phyloP scores from a whole-genome alignment of 1,140 invertebrate species.

The Atopsyche davidsoni region DNA sequence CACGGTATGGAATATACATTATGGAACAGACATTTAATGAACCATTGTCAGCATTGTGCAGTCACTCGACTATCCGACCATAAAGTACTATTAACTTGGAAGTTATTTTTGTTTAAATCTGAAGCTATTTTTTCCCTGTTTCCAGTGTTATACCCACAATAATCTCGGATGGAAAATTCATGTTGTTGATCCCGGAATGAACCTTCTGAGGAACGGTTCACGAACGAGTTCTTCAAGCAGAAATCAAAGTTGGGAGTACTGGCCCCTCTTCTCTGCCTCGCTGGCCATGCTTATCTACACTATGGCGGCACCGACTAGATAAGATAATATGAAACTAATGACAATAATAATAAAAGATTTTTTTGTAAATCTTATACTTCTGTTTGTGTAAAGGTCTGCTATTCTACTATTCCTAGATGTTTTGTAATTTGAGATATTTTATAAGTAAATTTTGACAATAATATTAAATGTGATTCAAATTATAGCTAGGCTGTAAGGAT shows the following conservation, averaged over 20 bases:
- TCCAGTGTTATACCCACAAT: slow-evolving; percentile 85
- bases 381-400: slow-evolving; percentile 9
- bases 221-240: slow-evolving; percentile 8
- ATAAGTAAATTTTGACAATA: slow-evolving; percentile 4
- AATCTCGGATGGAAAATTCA: slow-evolving; percentile 92
- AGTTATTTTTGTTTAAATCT: not conserved
- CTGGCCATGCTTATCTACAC: slow-evolving; percentile 5
- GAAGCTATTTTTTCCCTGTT: slow-evolving; percentile 29
- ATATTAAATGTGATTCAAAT: slow-evolving; percentile 22
- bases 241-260: slow-evolving; percentile 6
- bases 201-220: slow-evolving; percentile 5
- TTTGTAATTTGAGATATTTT: slow-evolving; percentile 2
- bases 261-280: not conserved
- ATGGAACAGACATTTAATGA: too few species aligned
- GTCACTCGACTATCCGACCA: too few species aligned
- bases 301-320: slow-evolving; percentile 19
- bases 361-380: slow-evolving; percentile 19
- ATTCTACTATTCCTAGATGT: slow-evolving; percentile 6
- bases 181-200: slow-evolving; percentile 66
- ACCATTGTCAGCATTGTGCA: too few species aligned
- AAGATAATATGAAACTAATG: slow-evolving; percentile 18
- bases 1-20: too few species aligned
- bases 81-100: not conserved
- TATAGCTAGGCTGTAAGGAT: slow-evolving; percentile 9
- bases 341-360: slow-evolving; percentile 7